Percentiles rank a stretch among this genome's conserved stretches.
Evolutionary conservation across 2,888 invertebrate species (phyloP).

Genomic region (Malthinus flaveolus): DNA sequence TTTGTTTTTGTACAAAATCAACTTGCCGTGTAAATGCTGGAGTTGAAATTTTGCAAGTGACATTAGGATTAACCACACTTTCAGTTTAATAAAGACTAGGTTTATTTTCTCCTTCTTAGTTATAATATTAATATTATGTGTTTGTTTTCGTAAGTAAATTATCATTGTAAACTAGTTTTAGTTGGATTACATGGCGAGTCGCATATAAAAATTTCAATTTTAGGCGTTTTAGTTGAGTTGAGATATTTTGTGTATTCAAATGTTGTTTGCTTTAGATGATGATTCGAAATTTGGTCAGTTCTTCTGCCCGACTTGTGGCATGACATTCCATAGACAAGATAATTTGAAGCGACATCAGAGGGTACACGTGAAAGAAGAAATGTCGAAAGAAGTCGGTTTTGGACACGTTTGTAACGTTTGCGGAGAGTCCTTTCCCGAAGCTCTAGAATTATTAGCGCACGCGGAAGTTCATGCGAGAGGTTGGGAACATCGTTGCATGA

Average conservation of each 20-base stretch:
- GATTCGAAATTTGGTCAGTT: conserved; percentile 63
- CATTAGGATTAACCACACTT: no score
- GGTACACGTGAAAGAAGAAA: conserved; percentile 52
- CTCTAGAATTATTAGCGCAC: conserved; percentile 75
- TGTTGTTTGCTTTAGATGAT: conserved; percentile 38
- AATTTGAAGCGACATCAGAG: conserved; percentile 68
- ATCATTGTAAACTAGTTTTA: no score
- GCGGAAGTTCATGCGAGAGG: conserved; percentile 76
- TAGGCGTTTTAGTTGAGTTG: neutral
- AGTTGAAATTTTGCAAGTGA: no score
- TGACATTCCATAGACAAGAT: conserved; percentile 78
- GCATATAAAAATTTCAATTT: neutral
- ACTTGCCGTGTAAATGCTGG: no score
- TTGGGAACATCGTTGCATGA: conserved; percentile 62
- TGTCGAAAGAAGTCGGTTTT: conserved; percentile 16
- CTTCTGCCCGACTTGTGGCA: conserved; percentile 76
- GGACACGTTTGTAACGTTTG: conserved; percentile 78
- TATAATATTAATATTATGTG: no score
- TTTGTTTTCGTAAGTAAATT: no score
- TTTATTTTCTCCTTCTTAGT: no score
- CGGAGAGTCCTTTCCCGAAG: conserved; percentile 77
- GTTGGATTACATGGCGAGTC: no score
- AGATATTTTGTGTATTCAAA: neutral
- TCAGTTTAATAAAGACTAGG: no score
- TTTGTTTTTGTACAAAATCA: neutral